phyloP scores from a whole-genome alignment of 2,888 invertebrate species.

The Megamerina dolium region DNA sequence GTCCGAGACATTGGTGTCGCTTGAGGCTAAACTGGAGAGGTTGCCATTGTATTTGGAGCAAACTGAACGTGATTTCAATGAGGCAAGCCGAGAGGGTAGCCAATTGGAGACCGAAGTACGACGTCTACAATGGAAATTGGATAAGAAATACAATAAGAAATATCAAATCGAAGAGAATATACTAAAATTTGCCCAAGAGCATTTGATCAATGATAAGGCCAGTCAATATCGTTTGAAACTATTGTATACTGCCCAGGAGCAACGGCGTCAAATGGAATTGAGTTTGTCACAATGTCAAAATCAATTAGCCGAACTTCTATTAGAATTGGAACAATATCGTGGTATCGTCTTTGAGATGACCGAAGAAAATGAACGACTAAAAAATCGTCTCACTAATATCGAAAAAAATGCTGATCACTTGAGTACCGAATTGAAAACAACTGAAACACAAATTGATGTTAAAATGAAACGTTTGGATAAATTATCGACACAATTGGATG shows the following conservation, averaged over 20 bases:
- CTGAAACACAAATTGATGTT: slow-evolving; percentile 48
- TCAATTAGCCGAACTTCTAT: slow-evolving; percentile 52
- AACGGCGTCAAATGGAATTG: slow-evolving; percentile 47
- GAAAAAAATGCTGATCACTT: slow-evolving; percentile 50
- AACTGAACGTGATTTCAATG: slow-evolving; percentile 58
- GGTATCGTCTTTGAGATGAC: slow-evolving; percentile 27
- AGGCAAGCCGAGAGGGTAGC: slow-evolving; percentile 50
- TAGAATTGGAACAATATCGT: slow-evolving; percentile 48
- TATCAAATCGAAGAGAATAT: slow-evolving; percentile 60
- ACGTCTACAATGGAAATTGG: slow-evolving; percentile 45
- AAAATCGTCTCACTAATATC: slow-evolving; percentile 40
- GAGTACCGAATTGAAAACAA: slow-evolving; percentile 49
- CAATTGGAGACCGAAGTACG: slow-evolving; percentile 41
- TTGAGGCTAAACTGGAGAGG: slow-evolving; percentile 56
- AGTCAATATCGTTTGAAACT: slow-evolving; percentile 52
- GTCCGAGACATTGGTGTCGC: slow-evolving; percentile 50
- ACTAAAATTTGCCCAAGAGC: slow-evolving; percentile 59
- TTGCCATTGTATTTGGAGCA: slow-evolving; percentile 56
- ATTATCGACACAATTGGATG: slow-evolving; percentile 53
- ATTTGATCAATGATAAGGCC: slow-evolving; percentile 63
- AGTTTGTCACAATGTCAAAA: slow-evolving; percentile 51
- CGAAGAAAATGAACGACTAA: slow-evolving; percentile 30
- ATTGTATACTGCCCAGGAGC: slow-evolving; percentile 49
- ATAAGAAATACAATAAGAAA: slow-evolving; percentile 54
- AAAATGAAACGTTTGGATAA: slow-evolving; percentile 52